Evolutionary conservation across 2,797 vertebrate genomes (phyloP).

Genomic region (Atherinosoma microstoma): DNA sequence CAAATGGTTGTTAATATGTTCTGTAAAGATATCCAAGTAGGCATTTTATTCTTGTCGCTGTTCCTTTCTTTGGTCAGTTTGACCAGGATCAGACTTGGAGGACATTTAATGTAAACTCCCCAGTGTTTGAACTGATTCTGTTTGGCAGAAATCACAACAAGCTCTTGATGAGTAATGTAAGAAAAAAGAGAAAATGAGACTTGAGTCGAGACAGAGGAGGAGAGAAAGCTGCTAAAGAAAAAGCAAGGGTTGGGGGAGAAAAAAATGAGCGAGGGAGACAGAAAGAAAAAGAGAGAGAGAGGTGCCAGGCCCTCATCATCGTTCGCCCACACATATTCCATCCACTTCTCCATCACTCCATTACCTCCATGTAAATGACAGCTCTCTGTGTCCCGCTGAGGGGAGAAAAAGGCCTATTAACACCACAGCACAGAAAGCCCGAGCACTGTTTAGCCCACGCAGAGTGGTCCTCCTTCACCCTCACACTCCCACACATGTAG

Average conservation of each 20-base stretch:
- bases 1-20: conserved; percentile 43
- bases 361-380: conserved; percentile 85
- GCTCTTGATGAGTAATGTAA: conserved; percentile 40
- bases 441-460: conserved; percentile 79
- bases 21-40: conserved; percentile 41
- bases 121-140: conserved; percentile 26
- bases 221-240: conserved; percentile 37
- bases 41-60: conserved; percentile 1
- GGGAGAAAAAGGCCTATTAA: conserved; percentile 82
- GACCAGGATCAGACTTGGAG: background rate
- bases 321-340: conserved; percentile 79
- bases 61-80: background rate
- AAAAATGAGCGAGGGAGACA: conserved; percentile 36
- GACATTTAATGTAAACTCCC: conserved; percentile 34
- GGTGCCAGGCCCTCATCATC: conserved; percentile 70
- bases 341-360: conserved; percentile 81
- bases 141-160: conserved; percentile 26
- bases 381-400: conserved; percentile 78
- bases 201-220: conserved; percentile 11
- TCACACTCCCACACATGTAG: conserved; percentile 71
- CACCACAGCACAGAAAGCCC: conserved; percentile 73
- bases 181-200: conserved; percentile 27
- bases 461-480: conserved; percentile 78
- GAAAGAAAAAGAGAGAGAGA: conserved; percentile 52
- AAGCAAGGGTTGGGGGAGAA: conserved; percentile 36